A percentile compares a stretch with the other conserved stretches of the same genome.
Evolutionary conservation across 2,888 invertebrate species (phyloP).

Genomic region (Drosophila koepferae): DNA sequence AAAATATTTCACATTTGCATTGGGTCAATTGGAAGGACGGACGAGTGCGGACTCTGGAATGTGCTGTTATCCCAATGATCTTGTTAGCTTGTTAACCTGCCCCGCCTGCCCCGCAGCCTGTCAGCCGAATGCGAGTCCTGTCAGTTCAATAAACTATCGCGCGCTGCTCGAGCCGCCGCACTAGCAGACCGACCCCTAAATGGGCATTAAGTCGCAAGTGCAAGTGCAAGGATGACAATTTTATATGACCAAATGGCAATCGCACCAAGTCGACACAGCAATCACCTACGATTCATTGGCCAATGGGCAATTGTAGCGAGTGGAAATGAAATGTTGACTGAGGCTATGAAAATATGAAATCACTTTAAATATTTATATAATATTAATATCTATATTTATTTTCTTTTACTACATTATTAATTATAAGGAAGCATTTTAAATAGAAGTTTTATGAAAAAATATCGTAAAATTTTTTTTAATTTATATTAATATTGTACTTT

Average conservation of each 20-base stretch:
- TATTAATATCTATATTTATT: too few species aligned
- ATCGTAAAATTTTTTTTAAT: too few species aligned
- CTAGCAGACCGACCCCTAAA: constrained; percentile 37
- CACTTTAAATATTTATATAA: too few species aligned
- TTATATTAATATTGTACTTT: too few species aligned
- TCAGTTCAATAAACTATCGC: constrained; percentile 52
- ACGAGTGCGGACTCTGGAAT: constrained; percentile 18
- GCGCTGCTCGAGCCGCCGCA: too few species aligned
- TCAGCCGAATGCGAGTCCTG: constrained; percentile 27
- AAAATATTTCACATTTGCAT: constrained; percentile 56
- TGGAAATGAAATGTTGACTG: too few species aligned
- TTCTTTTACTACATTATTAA: too few species aligned
- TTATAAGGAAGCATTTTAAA: too few species aligned
- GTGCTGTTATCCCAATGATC: constrained; percentile 40
- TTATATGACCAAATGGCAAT: neutral
- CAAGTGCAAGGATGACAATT: constrained; percentile 51
- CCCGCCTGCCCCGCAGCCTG: neutral
- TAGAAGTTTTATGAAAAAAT: too few species aligned
- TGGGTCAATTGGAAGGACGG: constrained; percentile 15
- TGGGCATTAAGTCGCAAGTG: constrained; percentile 46
- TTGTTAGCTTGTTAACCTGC: constrained; percentile 27
- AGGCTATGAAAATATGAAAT: too few species aligned
- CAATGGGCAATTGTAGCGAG: neutral
- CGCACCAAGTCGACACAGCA: constrained; percentile 13
- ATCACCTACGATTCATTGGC: constrained; percentile 4